phyloP scores from a whole-genome alignment of 2,113 vertebrate genomes.

The Sander lucioperca region DNA sequence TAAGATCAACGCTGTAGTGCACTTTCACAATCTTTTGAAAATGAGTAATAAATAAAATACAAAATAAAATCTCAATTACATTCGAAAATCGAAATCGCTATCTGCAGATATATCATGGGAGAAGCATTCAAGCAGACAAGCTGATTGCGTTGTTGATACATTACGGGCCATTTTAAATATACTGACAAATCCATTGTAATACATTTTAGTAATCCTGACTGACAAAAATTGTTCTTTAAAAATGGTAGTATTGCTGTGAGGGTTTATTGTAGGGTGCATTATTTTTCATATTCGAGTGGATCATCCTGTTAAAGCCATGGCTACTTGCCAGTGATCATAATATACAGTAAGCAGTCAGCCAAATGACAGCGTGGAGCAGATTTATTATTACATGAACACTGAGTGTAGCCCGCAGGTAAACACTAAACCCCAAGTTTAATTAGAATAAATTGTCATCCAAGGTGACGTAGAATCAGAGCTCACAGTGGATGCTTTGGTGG shows the following conservation, averaged over 20 bases:
- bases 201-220: constrained; percentile 54
- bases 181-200: constrained; percentile 59
- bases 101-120: not conserved
- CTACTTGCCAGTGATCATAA: constrained; percentile 54
- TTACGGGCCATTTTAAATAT: constrained; percentile 41
- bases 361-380: constrained; percentile 50
- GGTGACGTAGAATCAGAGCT: constrained; percentile 21
- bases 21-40: too few species aligned
- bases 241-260: constrained; percentile 24
- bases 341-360: constrained; percentile 46
- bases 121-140: constrained; percentile 8
- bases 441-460: constrained; percentile 26
- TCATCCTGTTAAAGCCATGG: constrained; percentile 54
- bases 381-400: constrained; percentile 56
- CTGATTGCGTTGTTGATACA: constrained; percentile 4
- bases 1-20: too few species aligned
- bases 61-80: too few species aligned
- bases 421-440: constrained; percentile 19
- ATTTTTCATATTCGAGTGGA: not conserved
- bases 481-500: constrained; percentile 5
- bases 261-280: not conserved
- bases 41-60: too few species aligned
- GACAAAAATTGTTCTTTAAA: constrained; percentile 54
- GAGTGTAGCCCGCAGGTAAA: constrained; percentile 36
- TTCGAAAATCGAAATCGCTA: too few species aligned